Conservation (phyloP, 2,113 vertebrate genomes). For the Nesoenas mayeri region DNA sequence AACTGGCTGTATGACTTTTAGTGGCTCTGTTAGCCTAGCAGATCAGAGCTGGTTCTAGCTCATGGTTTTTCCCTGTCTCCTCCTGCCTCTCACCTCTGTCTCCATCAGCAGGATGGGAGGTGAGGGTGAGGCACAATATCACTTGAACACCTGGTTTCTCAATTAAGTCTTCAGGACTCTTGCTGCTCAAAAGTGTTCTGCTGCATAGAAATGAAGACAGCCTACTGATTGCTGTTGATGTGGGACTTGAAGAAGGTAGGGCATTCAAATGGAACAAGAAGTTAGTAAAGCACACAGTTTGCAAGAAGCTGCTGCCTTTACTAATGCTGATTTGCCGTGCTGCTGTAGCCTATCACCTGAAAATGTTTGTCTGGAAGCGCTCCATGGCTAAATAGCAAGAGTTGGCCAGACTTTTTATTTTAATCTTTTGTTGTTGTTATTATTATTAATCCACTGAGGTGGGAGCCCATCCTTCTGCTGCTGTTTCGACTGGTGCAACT, state of each 20-base stretch:
- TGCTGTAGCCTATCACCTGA: not conserved
- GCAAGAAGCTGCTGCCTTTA: not conserved
- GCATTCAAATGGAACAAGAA: not conserved
- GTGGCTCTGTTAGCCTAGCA: not conserved
- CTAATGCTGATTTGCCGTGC: not conserved
- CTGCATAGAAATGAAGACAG: not conserved
- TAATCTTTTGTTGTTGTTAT: not conserved
- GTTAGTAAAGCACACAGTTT: not conserved
- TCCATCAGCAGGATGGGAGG: rapidly evolving
- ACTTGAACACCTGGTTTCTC: not conserved
- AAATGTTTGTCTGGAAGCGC: not conserved
- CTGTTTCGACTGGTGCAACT: not conserved
- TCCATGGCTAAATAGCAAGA: not conserved
- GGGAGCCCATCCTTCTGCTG: not conserved
- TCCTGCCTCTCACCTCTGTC: not conserved
- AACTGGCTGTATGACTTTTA: not conserved
- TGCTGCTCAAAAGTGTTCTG: not conserved
- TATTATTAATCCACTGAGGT: not conserved
- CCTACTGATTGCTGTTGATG: not conserved
- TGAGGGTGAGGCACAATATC: not conserved
- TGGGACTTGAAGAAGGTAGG: not conserved
- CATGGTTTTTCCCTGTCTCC: rapidly evolving
- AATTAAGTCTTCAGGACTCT: not conserved
- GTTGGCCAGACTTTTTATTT: not conserved
- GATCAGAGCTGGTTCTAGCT: not conserved